Conservation (phyloP, 2,113 vertebrate species). For the Sclerurus mexicanus region DNA sequence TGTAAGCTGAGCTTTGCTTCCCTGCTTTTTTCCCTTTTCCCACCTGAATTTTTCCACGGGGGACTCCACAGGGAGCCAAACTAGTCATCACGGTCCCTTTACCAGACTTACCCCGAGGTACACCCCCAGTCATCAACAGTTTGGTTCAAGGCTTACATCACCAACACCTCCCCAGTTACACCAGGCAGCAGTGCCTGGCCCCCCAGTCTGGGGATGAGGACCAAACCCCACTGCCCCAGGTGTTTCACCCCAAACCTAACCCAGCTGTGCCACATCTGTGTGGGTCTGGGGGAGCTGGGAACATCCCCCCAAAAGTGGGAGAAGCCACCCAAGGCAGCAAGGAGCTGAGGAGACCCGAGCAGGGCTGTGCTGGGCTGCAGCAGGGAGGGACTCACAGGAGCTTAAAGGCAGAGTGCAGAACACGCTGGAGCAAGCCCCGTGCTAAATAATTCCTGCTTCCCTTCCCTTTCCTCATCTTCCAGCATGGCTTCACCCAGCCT, state of each 20-base stretch:
- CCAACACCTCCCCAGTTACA: neutral
- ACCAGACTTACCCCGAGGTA: neutral
- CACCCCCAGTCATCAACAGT: accelerated
- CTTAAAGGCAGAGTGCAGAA: slow-evolving; percentile 28
- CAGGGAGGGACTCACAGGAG: slow-evolving; percentile 4
- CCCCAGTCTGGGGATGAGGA: neutral
- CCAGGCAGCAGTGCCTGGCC: accelerated
- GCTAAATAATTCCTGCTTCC: slow-evolving; percentile 50
- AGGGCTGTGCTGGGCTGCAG: neutral
- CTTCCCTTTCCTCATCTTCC: neutral
- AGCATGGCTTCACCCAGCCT: neutral
- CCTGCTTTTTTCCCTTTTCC: neutral
- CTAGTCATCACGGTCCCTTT: neutral
- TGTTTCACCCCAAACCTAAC: neutral
- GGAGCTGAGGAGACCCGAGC: neutral
- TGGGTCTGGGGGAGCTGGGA: neutral
- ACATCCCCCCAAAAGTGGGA: neutral
- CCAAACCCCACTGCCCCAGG: accelerated
- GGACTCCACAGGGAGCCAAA: neutral
- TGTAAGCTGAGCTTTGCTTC: neutral
- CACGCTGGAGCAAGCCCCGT: slow-evolving; percentile 38
- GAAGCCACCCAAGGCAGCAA: neutral
- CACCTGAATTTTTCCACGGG: neutral
- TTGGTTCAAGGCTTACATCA: neutral
- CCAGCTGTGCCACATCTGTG: accelerated